Evolutionary conservation across 2,113 vertebrate species (phyloP), one percentile per base, ranked within the genome.

Genomic region (Cyprinodon tularosa): DNA sequence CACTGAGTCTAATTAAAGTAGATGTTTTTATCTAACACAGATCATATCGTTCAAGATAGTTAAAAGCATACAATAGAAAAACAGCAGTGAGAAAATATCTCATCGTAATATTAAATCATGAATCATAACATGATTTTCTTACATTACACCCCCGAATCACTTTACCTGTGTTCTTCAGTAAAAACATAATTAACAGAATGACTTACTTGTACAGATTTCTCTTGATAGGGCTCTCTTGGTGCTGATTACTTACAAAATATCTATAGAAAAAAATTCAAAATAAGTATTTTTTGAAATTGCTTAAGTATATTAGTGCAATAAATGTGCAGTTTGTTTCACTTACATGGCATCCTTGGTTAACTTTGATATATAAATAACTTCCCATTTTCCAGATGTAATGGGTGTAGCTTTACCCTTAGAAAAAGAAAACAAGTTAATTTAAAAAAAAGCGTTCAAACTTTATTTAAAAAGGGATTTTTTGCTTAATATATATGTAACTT

Each of bases 191-290:
- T 13, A 17, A 7, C 36, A 47, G 2, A 68, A 7, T 0, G 12
- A 57, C 95, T 96, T 95, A 99, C 98, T 96, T 98, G 92, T 99
- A 98, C 77, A 99, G 92, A 74, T 99, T 95, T 93, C 96, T 96
- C 92, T 95, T 94, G 74, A 95, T 95, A 63, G 98, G 96, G 70
- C 22, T 92, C 74, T 47, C 92, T 81, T 82, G 17, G 20, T 96
- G 62, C 89, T 97, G 93, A 89, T 98, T 99, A 88, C 97, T 99
- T 70, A 97, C 94, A 88, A 96, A 99, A 90, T 98, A 99, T 87
- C 98, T 99, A 86, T 70, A 72, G 86, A 92, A 62, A 86, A 47
- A 4, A 50, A 37, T 42, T 68, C 72, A 1, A 78, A 37, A 66
- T 5, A 10, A 44, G 4, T 62, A 50, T 69, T 22, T 66, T 76